Base-by-base conservation (phyloP, 1,140 invertebrate species). In the Drosophila jambulina region DNA sequence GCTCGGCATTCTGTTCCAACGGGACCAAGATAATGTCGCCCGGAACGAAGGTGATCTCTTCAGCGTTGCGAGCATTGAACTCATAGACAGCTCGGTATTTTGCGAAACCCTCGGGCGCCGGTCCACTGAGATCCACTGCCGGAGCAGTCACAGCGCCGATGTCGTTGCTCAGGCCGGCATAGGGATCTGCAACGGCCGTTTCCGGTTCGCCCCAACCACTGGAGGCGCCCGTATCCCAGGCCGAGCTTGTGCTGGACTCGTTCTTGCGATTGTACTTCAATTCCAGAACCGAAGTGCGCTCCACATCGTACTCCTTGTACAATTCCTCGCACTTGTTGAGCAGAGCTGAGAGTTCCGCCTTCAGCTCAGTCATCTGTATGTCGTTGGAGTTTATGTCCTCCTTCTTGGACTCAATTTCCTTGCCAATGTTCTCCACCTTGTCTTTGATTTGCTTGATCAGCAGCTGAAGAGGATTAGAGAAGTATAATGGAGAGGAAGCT, bases 1-100 rank as follows among this genome's bases (percentile, higher is more conserved):
- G 98, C 92, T 99, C 98, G 2, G 97, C 96, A 83, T 96, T 96
- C 93, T 98, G 97, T 63, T 96, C 96, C 32, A 96, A 93, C 29
- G 97, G 96, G 25, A 99, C 97, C 93, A 96, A 94, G 79, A 99
- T 97, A 91, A 98, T 95, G 93, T 99, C 99, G 7, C 98, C 98
- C 40, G 98, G 97, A 93, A 97, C 96, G 76, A 99, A 96, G 25
- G 97, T 97, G 27, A 99, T 95, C 93, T 99, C 99, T 93, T 99
- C 99, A 10, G 95, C 94, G 92, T 98, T 99, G 69, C 98, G 94
- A 1, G 98, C 97, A 51, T 96, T 96, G 94, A 99, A 99, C 91
- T 98, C 97, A 92, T 98, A 99, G 6, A 99, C 94, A 13, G 98
- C 98, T 68, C 97, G 95, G 93, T 98, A 99, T 91, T 96, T 96